Evolutionary conservation across 1,140 invertebrate genomes (phyloP).

Genomic region (Argopecten irradians): DNA sequence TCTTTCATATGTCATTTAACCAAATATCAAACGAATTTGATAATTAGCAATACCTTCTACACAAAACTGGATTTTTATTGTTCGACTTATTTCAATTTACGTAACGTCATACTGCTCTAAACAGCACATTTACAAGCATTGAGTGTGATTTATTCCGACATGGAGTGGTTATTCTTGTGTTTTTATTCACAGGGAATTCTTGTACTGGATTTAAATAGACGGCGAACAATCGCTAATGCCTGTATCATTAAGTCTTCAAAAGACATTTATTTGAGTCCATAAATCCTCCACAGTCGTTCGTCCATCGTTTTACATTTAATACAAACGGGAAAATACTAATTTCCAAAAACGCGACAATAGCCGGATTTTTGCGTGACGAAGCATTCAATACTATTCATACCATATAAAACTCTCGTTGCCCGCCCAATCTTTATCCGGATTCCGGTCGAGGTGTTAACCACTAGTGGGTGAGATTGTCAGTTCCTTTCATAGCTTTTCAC

Average conservation of each 20-base stretch:
- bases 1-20: too few species aligned
- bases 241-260: constrained; percentile 21
- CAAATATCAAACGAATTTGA: too few species aligned
- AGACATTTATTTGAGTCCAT: constrained; percentile 22
- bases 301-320: constrained; percentile 1
- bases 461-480: not conserved
- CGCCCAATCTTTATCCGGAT: constrained; percentile 20
- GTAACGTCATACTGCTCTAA: not conserved
- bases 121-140: not conserved
- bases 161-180: not conserved
- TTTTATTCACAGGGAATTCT: not conserved
- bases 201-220: not conserved
- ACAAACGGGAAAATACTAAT: constrained; percentile 18
- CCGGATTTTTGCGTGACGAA: constrained; percentile 20
- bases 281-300: not conserved
- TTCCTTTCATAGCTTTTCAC: constrained; percentile 15
- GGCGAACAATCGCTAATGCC: not conserved
- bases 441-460: constrained; percentile 10
- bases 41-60: too few species aligned
- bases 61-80: not conserved
- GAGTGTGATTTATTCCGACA: not conserved
- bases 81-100: not conserved
- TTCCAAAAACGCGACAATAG: constrained; percentile 8
- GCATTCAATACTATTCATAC: constrained; percentile 2
- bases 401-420: not conserved